Base-by-base conservation (phyloP, 2,888 invertebrate species). In the Keiferia lycopersicella region DNA sequence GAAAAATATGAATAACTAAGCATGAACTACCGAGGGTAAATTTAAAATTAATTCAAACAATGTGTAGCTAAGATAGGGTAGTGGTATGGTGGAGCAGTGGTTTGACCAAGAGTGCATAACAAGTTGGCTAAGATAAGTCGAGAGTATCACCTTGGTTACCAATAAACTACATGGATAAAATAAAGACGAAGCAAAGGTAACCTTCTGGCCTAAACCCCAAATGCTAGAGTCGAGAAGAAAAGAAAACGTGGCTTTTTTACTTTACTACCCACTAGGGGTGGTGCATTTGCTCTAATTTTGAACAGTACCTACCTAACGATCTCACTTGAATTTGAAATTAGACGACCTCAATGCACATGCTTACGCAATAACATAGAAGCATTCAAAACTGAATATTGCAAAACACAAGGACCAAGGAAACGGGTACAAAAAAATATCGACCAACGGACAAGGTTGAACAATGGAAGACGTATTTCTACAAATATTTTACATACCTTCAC, bases 391-490 rank as follows among this genome's bases (percentile, higher is more conserved):
- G 26, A 12, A 14, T 53, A 51, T 39, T 51, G 20, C 34, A 48
- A 41, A 39, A 56, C n/a, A 56, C 56, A 56, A 56, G 30, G 30
- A 56, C 26, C 26, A 53, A n/a, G 30, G 56, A 34, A 61, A 60
- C 6, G 50, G 12, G 48, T n/a, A 16, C 38, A 60, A 69, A 75
- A 73, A 77, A 76, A 68, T 78, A 81, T 82, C 73, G 79, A 81
- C 76, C 79, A 80, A 81, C 76, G 69, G 79, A 82, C 78, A 81
- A 83, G 78, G 79, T 79, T 77, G 83, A 83, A 87, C 86, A 87
- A 87, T 87, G 84, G 83, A 82, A 80, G 68, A 34, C 30, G 26
- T 8, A 56, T 70, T 70, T 72, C 34, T 59, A 45, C 57, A n/a
- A 56, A 34, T 61, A 63, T 68, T 56, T 50, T 70, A 80, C 83